Conservation (phyloP, 64 coral and sea anemone genomes). For the Stichodactyla mertensii region DNA sequence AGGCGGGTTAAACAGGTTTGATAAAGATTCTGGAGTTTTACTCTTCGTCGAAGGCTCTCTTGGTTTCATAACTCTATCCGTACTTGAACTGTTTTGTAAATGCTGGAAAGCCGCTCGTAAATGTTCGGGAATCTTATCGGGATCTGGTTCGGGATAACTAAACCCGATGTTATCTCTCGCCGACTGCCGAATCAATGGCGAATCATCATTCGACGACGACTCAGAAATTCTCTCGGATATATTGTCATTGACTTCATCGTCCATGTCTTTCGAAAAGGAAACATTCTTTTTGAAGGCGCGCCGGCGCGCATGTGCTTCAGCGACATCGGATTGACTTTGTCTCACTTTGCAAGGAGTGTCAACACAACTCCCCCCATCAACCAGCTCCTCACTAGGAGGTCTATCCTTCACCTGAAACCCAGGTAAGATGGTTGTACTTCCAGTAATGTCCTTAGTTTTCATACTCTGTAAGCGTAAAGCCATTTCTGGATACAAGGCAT, state of each 20-base stretch:
- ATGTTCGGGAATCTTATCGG: neutral
- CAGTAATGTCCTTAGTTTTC: constrained; percentile 29
- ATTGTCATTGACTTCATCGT: neutral
- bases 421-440: constrained; percentile 52
- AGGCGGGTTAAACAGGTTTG: neutral
- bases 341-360: neutral
- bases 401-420: constrained; percentile 32
- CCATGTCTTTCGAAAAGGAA: constrained; percentile 1
- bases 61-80: neutral
- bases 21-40: neutral
- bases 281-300: constrained; percentile 2
- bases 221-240: neutral
- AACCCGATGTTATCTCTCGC: neutral
- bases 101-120: neutral
- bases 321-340: neutral
- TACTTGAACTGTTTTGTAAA: neutral
- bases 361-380: neutral
- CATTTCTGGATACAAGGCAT: constrained; percentile 19
- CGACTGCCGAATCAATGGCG: constrained; percentile 5
- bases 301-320: neutral
- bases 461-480: constrained; percentile 23
- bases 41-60: neutral
- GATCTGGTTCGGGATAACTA: neutral
- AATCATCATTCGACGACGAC: neutral
- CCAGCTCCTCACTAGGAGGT: neutral